Percentiles rank a stretch among this genome's conserved stretches.
Evolutionary conservation across 1,140 invertebrate genomes (phyloP).

Genomic region (Reticulitermes speratus): DNA sequence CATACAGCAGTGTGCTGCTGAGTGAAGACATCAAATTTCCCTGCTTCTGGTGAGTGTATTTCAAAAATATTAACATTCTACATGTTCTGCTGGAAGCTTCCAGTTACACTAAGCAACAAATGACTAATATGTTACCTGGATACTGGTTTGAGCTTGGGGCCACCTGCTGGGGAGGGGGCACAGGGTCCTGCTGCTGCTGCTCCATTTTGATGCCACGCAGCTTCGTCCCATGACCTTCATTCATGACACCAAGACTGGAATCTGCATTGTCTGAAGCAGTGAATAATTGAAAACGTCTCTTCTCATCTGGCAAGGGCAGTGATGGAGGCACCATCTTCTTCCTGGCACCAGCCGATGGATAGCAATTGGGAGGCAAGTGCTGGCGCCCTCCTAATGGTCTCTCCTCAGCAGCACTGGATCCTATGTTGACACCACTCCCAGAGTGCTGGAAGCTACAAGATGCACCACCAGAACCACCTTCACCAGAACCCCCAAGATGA

Average conservation of each 20-base stretch:
- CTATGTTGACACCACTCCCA: neutral
- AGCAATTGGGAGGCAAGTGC: neutral
- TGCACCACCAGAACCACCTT: neutral
- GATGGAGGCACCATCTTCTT: constrained; percentile 19
- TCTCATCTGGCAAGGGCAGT: neutral
- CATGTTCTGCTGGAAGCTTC: neutral
- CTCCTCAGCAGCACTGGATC: neutral
- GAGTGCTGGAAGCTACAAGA: constrained; percentile 22
- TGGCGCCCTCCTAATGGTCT: neutral
- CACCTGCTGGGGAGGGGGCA: neutral
- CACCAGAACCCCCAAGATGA: neutral
- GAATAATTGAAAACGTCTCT: neutral
- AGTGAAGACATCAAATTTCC: no score
- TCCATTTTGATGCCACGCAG: neutral
- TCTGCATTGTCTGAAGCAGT: neutral
- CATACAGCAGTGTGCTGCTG: no score
- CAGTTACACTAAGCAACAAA: neutral
- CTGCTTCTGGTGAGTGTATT: neutral
- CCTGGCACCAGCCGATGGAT: constrained; percentile 13
- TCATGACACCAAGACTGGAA: neutral
- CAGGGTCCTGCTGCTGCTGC: neutral
- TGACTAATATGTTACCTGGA: neutral
- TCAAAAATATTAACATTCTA: neutral
- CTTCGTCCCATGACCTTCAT: neutral
- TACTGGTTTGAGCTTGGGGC: neutral